phyloP scores from a whole-genome alignment of 53 echinoderm and acorn worm species.

The Stichopus horrens region DNA sequence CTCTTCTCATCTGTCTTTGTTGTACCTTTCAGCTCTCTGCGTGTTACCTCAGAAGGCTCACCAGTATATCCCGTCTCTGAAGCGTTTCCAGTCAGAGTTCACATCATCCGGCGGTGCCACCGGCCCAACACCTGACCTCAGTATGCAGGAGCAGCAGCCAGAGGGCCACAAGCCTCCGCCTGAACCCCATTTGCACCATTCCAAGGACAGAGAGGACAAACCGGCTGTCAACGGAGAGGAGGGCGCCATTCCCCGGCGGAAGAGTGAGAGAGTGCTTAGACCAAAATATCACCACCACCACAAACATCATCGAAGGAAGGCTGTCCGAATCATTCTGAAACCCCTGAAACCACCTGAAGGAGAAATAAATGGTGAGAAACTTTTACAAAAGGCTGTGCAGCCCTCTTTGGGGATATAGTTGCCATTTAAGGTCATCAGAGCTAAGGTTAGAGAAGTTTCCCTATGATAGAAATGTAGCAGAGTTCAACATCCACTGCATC shows the following conservation, averaged over 20 bases:
- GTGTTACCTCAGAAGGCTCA: constrained; percentile 81
- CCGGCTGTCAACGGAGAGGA: constrained; percentile 38
- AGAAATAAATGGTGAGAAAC: constrained; percentile 14
- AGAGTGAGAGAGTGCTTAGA: constrained; percentile 39
- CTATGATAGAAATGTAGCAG: neutral
- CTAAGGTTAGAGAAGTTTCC: neutral
- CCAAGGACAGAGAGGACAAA: constrained; percentile 2
- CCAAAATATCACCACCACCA: constrained; percentile 46
- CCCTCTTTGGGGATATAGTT: no score
- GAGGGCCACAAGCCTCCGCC: constrained; percentile 19
- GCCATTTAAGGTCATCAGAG: neutral
- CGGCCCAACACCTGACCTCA: neutral
- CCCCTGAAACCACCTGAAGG: constrained; percentile 80
- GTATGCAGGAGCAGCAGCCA: neutral
- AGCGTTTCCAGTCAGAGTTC: constrained; percentile 51
- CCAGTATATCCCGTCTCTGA: constrained; percentile 68
- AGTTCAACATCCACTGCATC: no score
- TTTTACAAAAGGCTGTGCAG: neutral
- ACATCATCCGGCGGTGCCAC: neutral
- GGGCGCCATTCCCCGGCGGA: constrained; percentile 26
- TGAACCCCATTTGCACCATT: constrained; percentile 40
- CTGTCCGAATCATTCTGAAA: constrained; percentile 87
- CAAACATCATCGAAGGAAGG: constrained; percentile 74
- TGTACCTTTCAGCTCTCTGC: constrained; percentile 67
- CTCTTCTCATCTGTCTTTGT: no score